A percentile compares a stretch with the other conserved stretches of the same genome.
Conservation (phyloP, 2,113 vertebrate genomes). For the Theristicus caerulescens region DNA sequence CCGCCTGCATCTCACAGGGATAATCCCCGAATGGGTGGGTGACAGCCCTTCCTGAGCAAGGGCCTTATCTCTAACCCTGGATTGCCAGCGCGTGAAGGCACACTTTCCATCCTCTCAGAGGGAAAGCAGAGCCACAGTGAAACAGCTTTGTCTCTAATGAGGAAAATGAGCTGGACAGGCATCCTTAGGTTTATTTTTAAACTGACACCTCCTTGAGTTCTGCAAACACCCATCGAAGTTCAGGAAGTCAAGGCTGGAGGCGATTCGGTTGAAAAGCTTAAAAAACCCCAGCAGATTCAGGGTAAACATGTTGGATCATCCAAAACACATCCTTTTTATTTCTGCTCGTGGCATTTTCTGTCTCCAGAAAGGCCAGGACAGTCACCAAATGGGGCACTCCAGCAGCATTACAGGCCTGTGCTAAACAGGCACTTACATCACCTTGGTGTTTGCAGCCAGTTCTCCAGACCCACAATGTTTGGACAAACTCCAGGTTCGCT, state of each 20-base stretch:
- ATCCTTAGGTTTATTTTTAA: constrained; percentile 22
- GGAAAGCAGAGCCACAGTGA: neutral
- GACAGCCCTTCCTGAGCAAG: constrained; percentile 63
- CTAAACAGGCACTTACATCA: neutral
- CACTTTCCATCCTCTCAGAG: constrained; percentile 69
- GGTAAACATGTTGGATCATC: neutral
- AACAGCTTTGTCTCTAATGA: neutral
- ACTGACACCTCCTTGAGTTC: neutral
- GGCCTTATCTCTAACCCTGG: constrained; percentile 56
- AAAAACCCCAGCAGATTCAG: neutral
- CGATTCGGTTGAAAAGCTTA: neutral
- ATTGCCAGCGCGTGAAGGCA: constrained; percentile 40
- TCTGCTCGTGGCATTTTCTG: neutral
- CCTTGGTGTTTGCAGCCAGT: neutral
- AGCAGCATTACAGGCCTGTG: neutral
- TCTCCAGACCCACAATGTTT: neutral
- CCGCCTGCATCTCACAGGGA: neutral
- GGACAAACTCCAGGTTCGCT: neutral
- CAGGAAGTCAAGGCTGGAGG: neutral
- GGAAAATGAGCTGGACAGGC: neutral
- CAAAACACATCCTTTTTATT: neutral
- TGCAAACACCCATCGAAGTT: neutral
- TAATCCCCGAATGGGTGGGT: constrained; percentile 26
- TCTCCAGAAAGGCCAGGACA: neutral
- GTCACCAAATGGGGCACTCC: neutral